Percentiles rank a stretch among this genome's conserved stretches.
Conservation (phyloP, 2,888 invertebrate species). For the Diarsia mendica region DNA sequence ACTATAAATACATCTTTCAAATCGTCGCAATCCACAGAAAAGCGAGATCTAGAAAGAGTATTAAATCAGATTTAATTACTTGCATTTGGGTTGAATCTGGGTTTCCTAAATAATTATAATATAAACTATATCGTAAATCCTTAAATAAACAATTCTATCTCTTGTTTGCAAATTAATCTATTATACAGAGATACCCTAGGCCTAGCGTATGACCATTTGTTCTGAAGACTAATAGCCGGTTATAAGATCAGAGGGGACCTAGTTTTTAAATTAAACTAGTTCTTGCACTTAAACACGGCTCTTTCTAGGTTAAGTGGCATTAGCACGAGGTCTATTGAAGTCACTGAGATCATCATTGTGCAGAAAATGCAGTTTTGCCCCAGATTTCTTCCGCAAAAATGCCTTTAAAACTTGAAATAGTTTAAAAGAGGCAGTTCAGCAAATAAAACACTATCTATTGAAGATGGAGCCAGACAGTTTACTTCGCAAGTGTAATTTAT, state of each 20-base stretch:
- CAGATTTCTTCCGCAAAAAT: slow-evolving; percentile 13
- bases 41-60: too few relatives aligned
- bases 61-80: neutral
- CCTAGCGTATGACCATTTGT: slow-evolving; percentile 1
- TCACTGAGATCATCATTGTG: slow-evolving; percentile 47
- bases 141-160: neutral
- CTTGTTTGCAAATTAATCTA: neutral
- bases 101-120: neutral
- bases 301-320: slow-evolving; percentile 58
- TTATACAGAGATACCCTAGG: neutral
- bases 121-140: neutral
- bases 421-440: neutral
- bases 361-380: slow-evolving; percentile 8
- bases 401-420: neutral
- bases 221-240: slow-evolving; percentile 1
- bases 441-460: neutral
- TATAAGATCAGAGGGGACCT: slow-evolving; percentile 35
- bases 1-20: too few relatives aligned
- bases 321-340: slow-evolving; percentile 22
- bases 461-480: neutral
- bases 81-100: neutral
- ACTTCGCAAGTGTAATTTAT: neutral
- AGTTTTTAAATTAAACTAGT: slow-evolving; percentile 50
- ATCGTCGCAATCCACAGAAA: neutral
- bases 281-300: slow-evolving; percentile 51